phyloP scores from a whole-genome alignment of 2,113 vertebrate species.

The Esox niger region DNA sequence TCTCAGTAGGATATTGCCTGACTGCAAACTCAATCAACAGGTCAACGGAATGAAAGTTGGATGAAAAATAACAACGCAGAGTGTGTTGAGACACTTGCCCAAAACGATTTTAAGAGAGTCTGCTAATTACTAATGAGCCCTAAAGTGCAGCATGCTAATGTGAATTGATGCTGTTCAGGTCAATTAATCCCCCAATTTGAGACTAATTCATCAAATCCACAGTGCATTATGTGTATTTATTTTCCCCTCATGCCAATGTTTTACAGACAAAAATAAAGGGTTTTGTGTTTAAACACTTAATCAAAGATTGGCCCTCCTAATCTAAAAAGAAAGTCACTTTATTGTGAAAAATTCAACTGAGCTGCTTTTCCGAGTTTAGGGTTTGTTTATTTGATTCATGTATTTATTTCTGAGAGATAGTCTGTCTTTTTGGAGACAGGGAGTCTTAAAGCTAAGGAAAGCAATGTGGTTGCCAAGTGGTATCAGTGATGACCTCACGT shows the following conservation, averaged over 20 bases:
- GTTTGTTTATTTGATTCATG: constrained; percentile 52
- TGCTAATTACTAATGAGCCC: constrained; percentile 26
- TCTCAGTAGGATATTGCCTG: too few relatives aligned
- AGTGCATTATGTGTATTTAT: constrained; percentile 17
- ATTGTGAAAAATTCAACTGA: constrained; percentile 16
- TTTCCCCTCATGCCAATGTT: constrained; percentile 5
- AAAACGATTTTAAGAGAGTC: constrained; percentile 16
- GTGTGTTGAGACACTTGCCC: constrained; percentile 3
- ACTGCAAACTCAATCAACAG: constrained; percentile 35
- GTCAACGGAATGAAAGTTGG: constrained; percentile 19
- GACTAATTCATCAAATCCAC: constrained; percentile 42
- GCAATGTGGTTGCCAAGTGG: constrained; percentile 44
- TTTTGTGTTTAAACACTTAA: constrained; percentile 21
- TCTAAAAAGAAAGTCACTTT: constrained; percentile 35
- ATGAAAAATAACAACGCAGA: constrained; percentile 46
- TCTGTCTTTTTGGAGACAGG: constrained; percentile 42
- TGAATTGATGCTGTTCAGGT: constrained; percentile 20
- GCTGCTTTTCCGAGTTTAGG: constrained; percentile 11
- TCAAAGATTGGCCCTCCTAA: constrained; percentile 29
- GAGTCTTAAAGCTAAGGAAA: constrained; percentile 55
- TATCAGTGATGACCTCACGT: constrained; percentile 34
- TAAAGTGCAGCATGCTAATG: constrained; percentile 8
- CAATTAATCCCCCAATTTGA: constrained; percentile 31
- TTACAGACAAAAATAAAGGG: constrained; percentile 34
- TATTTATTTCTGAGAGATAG: constrained; percentile 44